Conservation (phyloP, 2,113 vertebrate genomes). For the Microcebus griseorufus region DNA sequence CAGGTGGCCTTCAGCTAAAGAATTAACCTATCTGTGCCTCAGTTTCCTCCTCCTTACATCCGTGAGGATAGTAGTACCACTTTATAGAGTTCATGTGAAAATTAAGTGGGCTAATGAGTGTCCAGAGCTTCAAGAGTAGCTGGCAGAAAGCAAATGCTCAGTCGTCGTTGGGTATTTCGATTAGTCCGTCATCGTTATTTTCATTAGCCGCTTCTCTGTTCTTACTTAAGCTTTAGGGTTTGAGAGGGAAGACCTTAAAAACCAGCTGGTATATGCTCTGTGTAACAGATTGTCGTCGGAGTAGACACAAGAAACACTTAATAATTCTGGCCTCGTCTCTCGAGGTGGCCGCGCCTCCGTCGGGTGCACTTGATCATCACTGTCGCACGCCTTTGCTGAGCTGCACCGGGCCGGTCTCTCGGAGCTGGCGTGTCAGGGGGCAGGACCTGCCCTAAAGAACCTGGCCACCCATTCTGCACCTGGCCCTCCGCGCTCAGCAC, state of each 20-base stretch:
- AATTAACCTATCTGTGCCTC: neutral
- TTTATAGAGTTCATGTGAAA: neutral
- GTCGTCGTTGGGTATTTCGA: too few relatives aligned
- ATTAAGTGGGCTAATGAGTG: neutral
- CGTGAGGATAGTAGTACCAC: neutral
- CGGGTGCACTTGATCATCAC: rapidly evolving
- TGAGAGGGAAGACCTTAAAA: neutral
- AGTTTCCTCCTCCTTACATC: neutral
- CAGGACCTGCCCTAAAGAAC: rapidly evolving
- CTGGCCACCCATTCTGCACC: neutral
- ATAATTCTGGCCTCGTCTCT: neutral
- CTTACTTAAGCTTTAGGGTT: neutral
- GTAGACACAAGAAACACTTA: neutral
- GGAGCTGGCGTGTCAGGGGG: neutral
- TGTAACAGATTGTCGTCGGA: neutral
- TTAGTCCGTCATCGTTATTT: neutral
- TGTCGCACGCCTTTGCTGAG: neutral
- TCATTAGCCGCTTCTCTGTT: neutral
- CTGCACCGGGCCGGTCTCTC: neutral
- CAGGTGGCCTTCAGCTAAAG: neutral
- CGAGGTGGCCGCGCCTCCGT: neutral
- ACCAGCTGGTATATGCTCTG: neutral
- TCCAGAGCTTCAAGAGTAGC: rapidly evolving
- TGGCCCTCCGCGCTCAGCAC: rapidly evolving
- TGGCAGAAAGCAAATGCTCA: neutral